phyloP scores from a whole-genome alignment of 1,140 invertebrate genomes.

The Cherax quadricarinatus region DNA sequence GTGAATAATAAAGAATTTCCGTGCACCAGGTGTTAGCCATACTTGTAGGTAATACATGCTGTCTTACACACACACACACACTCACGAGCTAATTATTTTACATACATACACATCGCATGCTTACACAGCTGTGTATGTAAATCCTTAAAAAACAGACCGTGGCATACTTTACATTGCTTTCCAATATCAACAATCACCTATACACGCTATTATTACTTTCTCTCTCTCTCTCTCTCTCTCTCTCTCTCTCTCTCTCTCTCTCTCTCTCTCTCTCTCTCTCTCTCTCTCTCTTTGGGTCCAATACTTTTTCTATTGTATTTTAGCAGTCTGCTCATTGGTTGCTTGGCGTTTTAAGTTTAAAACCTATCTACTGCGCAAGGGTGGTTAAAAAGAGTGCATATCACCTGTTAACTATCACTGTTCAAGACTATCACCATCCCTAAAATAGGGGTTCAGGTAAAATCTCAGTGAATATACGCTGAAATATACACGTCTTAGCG shows the following conservation, averaged over 20 bases:
- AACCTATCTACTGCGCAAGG: no score
- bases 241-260: neutral
- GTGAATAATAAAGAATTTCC: no score
- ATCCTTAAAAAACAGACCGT: neutral
- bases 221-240: no score
- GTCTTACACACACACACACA: neutral
- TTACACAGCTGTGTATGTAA: neutral
- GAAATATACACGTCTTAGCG: no score
- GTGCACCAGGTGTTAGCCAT: no score
- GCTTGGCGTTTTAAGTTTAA: no score
- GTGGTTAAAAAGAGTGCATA: no score
- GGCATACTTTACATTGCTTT: neutral
- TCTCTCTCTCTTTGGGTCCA: neutral
- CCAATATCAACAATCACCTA: neutral
- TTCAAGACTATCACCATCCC: no score
- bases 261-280: neutral
- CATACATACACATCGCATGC: neutral
- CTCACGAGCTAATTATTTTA: neutral
- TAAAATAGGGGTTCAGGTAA: no score
- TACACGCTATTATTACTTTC: neutral
- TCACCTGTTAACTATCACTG: no score
- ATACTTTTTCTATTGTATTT: neutral
- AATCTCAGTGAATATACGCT: no score
- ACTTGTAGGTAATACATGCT: no score
- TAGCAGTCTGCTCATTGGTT: neutral